phyloP scores from a whole-genome alignment of 2,888 invertebrate species.

The Koerneria pararmatus region DNA sequence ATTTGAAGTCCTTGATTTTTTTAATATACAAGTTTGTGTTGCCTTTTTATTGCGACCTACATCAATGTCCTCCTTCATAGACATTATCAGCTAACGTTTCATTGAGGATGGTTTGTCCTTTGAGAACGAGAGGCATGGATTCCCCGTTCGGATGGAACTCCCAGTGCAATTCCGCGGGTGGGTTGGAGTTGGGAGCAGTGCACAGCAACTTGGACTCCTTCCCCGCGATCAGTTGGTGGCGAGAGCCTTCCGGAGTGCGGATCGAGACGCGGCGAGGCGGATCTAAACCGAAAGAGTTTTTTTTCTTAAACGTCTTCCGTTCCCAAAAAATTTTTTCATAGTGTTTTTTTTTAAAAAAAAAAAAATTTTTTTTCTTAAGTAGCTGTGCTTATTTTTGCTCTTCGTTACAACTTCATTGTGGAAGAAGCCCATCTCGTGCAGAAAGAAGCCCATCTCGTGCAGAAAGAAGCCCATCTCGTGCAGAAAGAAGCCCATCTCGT shows the following conservation, averaged over 20 bases:
- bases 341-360: too few species aligned
- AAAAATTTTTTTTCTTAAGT: too few species aligned
- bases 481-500: too few species aligned
- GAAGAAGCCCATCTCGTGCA: too few species aligned
- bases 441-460: too few species aligned
- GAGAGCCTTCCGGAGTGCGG: slow-evolving; percentile 35
- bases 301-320: too few species aligned
- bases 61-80: neutral
- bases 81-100: slow-evolving; percentile 32
- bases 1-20: neutral
- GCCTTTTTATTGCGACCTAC: neutral
- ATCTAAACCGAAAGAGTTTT: slow-evolving; percentile 28
- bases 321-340: too few species aligned
- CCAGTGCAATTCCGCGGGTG: slow-evolving; percentile 48
- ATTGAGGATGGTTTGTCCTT: slow-evolving; percentile 40
- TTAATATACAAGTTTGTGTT: neutral
- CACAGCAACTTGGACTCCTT: slow-evolving; percentile 44
- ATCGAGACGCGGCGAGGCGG: slow-evolving; percentile 46
- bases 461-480: too few species aligned
- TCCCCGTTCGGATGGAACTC: slow-evolving; percentile 36
- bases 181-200: slow-evolving; percentile 50
- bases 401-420: too few species aligned
- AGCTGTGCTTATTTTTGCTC: too few species aligned
- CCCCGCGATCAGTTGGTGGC: slow-evolving; percentile 44
- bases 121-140: slow-evolving; percentile 29